phyloP scores from a whole-genome alignment of 2,888 invertebrate genomes.

The Calameuta filiformis region DNA sequence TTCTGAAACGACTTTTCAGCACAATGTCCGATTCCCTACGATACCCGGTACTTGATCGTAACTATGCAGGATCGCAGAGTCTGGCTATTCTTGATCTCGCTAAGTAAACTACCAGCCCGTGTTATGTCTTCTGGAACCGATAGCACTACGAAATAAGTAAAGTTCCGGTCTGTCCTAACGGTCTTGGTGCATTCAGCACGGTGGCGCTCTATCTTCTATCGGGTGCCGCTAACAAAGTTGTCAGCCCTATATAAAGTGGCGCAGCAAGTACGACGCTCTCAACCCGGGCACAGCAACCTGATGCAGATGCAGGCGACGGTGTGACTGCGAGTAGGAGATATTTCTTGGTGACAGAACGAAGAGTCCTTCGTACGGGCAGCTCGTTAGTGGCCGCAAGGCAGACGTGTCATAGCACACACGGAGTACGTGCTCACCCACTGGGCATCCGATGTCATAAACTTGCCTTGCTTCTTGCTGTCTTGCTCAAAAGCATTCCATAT shows the following conservation, averaged over 20 bases:
- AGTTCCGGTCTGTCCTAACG: not conserved
- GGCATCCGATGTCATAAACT: conserved; percentile 43
- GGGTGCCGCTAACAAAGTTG: conserved; percentile 53
- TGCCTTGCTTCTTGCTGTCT: conserved; percentile 14
- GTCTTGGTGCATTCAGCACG: not conserved
- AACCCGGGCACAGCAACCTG: conserved; percentile 19
- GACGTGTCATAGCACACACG: conserved; percentile 34
- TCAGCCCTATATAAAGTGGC: conserved; percentile 35
- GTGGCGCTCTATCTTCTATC: conserved; percentile 38
- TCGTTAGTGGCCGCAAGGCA: conserved; percentile 46
- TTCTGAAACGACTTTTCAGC: not conserved
- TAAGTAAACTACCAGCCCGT: not conserved
- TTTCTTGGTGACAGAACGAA: conserved; percentile 50
- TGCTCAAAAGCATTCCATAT: conserved; percentile 15
- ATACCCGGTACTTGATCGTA: not conserved
- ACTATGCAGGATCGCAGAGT: not conserved
- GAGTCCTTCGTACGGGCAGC: conserved; percentile 32
- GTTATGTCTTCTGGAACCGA: not conserved
- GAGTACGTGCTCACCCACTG: conserved; percentile 30
- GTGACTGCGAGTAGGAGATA: conserved; percentile 37
- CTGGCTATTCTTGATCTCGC: not conserved
- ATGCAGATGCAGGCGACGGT: conserved; percentile 40
- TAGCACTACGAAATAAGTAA: not conserved
- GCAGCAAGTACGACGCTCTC: conserved; percentile 8
- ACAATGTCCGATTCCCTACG: not conserved